Evolutionary conservation across 1,140 invertebrate species (phyloP).

Genomic region (Dreissena rostriformis): DNA sequence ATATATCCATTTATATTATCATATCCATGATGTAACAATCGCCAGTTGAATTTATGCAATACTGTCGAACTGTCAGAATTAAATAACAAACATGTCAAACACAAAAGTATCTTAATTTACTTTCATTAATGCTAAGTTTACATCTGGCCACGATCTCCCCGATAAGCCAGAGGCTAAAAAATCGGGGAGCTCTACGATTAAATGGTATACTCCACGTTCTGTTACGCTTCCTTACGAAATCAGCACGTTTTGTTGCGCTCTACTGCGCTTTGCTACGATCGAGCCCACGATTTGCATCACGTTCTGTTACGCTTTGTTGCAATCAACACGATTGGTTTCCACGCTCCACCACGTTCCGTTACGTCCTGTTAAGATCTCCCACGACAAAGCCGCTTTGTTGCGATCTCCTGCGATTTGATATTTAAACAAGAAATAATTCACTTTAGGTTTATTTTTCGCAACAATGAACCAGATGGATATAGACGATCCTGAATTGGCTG

Average conservation of each 20-base stretch:
- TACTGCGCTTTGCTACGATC: conserved; percentile 3
- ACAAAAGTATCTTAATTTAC: neutral
- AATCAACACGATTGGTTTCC: conserved; percentile 21
- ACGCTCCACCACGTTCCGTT: conserved; percentile 26
- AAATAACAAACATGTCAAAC: too few species aligned
- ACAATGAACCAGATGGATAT: conserved; percentile 2
- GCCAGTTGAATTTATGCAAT: too few species aligned
- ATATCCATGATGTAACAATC: too few species aligned
- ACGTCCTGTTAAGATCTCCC: conserved; percentile 22
- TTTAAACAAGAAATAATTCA: conserved; percentile 8
- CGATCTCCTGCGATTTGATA: conserved; percentile 12
- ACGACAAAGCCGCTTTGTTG: neutral
- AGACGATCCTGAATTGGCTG: conserved; percentile 4
- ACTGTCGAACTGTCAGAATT: too few species aligned
- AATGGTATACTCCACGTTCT: neutral
- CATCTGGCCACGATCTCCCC: conserved; percentile 1
- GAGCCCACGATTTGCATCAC: conserved; percentile 5
- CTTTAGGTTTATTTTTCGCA: conserved; percentile 1
- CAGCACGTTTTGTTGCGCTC: conserved; percentile 24
- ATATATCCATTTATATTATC: too few species aligned
- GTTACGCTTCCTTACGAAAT: conserved; percentile 17
- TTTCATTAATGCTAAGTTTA: neutral
- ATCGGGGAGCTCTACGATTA: conserved; percentile 21
- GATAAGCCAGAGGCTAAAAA: conserved; percentile 12
- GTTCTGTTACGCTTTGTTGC: conserved; percentile 28